These are phyloP conservation scores for Drosophila niveifrons DNA, from an alignment of 2,888 invertebrate genomes.

Conservation along the genomic window DNA sequence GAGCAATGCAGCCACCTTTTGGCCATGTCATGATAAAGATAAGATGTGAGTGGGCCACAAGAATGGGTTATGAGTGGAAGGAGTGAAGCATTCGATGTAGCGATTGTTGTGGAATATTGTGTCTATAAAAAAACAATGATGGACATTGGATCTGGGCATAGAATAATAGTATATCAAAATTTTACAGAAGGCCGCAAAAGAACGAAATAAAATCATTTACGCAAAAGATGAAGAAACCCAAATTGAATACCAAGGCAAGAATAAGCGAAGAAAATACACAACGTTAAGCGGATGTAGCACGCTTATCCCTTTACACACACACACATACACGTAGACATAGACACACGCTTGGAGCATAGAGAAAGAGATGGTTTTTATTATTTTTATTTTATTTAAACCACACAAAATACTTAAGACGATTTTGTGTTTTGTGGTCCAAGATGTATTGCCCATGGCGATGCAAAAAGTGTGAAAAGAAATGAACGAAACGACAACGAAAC, in stretches of 20 bases:
- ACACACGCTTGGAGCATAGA: conserved; percentile 12
- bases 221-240: conserved; percentile 62
- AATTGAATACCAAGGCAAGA: conserved; percentile 69
- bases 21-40: conserved; percentile 65
- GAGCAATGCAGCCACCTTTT: conserved; percentile 64
- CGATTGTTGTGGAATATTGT: conserved; percentile 55
- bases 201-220: conserved; percentile 76
- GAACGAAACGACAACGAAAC: conserved; percentile 45
- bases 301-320: conserved; percentile 74
- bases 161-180: conserved; percentile 78
- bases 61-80: conserved; percentile 1
- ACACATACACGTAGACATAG: conserved; percentile 34
- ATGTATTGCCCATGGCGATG: conserved; percentile 75
- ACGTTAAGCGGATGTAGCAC: conserved; percentile 76
- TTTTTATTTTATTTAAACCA: conserved; percentile 81
- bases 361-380: conserved; percentile 64
- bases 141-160: conserved; percentile 73
- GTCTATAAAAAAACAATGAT: conserved; percentile 77
- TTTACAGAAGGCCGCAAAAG: conserved; percentile 62
- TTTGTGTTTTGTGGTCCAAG: conserved; percentile 80
- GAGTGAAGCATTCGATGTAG: background rate
- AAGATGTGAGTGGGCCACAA: conserved; percentile 34
- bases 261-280: conserved; percentile 59
- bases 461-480: conserved; percentile 75
- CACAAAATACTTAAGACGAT: conserved; percentile 82